Evolutionary conservation across 2,113 vertebrate species (phyloP).

Genomic region (Otus sunia): DNA sequence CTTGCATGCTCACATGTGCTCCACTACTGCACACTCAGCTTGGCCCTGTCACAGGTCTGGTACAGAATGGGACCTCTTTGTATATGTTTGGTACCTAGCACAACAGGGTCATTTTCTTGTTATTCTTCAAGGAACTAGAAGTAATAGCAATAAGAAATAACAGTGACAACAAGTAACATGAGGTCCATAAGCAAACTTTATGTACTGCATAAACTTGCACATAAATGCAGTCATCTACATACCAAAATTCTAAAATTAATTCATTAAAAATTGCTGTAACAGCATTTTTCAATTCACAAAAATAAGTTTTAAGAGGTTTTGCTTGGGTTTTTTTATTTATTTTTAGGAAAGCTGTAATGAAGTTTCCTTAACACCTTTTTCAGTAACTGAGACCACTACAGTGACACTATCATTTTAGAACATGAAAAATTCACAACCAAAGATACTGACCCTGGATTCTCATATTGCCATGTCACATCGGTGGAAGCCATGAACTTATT

Average conservation of each 20-base stretch:
- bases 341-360: not conserved
- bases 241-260: not conserved
- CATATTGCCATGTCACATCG: not conserved
- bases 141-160: not conserved
- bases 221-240: not conserved
- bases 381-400: not conserved
- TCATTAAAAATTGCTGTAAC: not conserved
- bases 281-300: not conserved
- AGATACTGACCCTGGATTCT: not conserved
- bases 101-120: not conserved
- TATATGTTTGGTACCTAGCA: not conserved
- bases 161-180: not conserved
- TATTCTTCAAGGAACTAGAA: not conserved
- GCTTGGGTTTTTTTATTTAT: not conserved
- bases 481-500: not conserved
- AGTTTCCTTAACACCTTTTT: not conserved
- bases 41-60: not conserved
- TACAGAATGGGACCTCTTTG: not conserved
- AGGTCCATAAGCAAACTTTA: not conserved
- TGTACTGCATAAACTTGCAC: not conserved
- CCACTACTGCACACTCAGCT: not conserved
- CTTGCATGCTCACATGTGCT: accelerated
- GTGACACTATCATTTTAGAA: not conserved
- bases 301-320: not conserved
- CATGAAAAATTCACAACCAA: not conserved